Evolutionary conservation across 1,140 invertebrate genomes (phyloP), one percentile per base, ranked within the genome.

Genomic region (Nasonia giraulti): DNA sequence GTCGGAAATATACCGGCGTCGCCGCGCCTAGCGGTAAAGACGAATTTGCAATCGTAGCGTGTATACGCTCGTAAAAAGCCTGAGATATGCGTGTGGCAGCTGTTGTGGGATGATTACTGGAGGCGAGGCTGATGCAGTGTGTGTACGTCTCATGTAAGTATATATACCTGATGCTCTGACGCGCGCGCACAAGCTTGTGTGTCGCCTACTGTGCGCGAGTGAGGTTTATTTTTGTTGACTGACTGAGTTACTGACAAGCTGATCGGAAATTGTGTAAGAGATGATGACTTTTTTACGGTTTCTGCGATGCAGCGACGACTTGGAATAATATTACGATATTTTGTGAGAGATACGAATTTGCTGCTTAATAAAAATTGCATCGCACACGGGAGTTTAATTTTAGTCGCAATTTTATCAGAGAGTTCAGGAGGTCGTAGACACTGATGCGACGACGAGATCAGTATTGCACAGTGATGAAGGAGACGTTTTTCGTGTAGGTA

Each of bases 1-100:
- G 62, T 80, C 62, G 62, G 31, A 68, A 68, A 55, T 47, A 33
- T 23, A 37, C 31, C 7, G 55, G 66, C 7, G n/a, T 1, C 17
- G 69, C 44, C 31, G 23, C 44, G n/a, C 44, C n/a, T 81, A 81
- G 69, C 69, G 80, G 80, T 81, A 81, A 81, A 81, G 14, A 12
- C 44, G 68, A 73, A 81, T 73, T 81, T 80, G 78, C 78, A 69
- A 69, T 81, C 10, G 78, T 12, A 50, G 47, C 62, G 17, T n/a
- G 37, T 33, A 33, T 33, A 37, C 78, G 66, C 55, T 31, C 31
- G 66, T 71, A 69, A 80, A 37, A 23, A 27, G 55, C 6, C 17
- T n/a, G 55, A 62, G 55, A 14, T 62, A 62, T 62, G 20, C 20
- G 55, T n/a, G 55, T 20, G 17, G 55, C 55, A 62, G 55, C 55